Conservation (phyloP, 2,797 vertebrate genomes). For the Brachyrhaphis roseni region DNA sequence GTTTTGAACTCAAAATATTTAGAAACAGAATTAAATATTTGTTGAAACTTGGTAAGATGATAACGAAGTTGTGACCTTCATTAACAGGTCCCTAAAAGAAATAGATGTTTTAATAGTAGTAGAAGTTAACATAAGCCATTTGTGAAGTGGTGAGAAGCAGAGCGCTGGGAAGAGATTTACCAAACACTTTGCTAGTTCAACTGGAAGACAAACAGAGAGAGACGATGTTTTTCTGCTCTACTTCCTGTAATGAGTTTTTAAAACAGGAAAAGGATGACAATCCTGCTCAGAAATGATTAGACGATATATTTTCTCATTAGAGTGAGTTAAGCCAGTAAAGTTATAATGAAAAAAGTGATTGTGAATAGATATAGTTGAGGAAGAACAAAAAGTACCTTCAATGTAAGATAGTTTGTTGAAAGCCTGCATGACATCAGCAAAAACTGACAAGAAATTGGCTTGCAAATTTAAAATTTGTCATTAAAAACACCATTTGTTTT, state of each 20-base stretch:
- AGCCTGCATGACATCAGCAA: background rate
- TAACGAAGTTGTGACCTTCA: background rate
- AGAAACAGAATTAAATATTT: background rate
- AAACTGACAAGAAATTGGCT: background rate
- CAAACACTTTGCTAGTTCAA: slow-evolving; percentile 30
- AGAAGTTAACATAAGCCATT: background rate
- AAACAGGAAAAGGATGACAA: slow-evolving; percentile 60
- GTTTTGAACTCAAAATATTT: background rate
- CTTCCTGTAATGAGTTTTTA: slow-evolving; percentile 73
- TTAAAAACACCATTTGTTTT: background rate
- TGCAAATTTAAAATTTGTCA: background rate
- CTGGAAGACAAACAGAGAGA: slow-evolving; percentile 35
- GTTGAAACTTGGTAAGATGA: background rate
- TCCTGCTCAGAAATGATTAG: slow-evolving; percentile 42
- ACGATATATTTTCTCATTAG: slow-evolving; percentile 17
- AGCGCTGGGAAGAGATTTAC: slow-evolving; percentile 49
- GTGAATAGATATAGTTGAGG: background rate
- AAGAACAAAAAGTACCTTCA: background rate
- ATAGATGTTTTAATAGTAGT: background rate
- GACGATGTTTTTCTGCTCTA: slow-evolving; percentile 49
- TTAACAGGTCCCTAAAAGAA: background rate
- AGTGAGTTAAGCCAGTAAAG: slow-evolving; percentile 13
- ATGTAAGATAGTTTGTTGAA: background rate
- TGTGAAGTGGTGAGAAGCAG: slow-evolving; percentile 13
- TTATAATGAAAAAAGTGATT: slow-evolving; percentile 2